Base-by-base conservation (phyloP, 2,888 invertebrate genomes). In the Drosophila villosipedis region DNA sequence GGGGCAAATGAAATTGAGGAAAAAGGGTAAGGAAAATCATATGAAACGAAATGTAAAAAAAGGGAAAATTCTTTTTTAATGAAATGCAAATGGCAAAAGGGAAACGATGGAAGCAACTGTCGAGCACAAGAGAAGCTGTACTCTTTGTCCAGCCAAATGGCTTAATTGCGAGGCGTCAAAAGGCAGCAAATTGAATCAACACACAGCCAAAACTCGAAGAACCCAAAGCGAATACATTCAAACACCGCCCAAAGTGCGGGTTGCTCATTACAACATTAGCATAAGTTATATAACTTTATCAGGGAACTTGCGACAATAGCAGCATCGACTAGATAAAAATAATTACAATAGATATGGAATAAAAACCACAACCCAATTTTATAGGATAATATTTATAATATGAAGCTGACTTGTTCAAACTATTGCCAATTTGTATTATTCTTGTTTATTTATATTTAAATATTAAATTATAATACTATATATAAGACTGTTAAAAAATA, bases 141-240 rank as follows among this genome's bases (percentile, higher is more conserved):
- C 33, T 52, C 30, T 57, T 50, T 53, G 59, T 52, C 60, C 64
- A 25, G 50, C 16, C 57, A 68, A 76, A 82, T 79, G 72, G 74
- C 79, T 74, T 82, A 82, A 82, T 82, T 82, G 78, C 59, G 77
- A 67, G 75, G 74, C 74, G 73, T 82, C 77, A 77, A 80, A 75
- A 80, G 70, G 77, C 53, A 71, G 67, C 78, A 80, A 80, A 80
- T 78, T 78, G 66, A 78, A 78, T 80, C 62, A 80, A 53, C 57
- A 57, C 28, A 57, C 74, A 80, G 53, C 62, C 54, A 62, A 54
- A 63, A 64, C 55, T 47, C 49, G 35, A 64, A 68, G 41, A 57
- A 60, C 60, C 69, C 55, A 68, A 59, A 62, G 33, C 50, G 59
- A 53, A 63, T 53, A 43, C n/a, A 57, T 50, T 55, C 59, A 60